A percentile compares a stretch with the other conserved stretches of the same genome.
Evolutionary conservation across 2,113 vertebrate genomes (phyloP).

Genomic region (Zingel zingel): DNA sequence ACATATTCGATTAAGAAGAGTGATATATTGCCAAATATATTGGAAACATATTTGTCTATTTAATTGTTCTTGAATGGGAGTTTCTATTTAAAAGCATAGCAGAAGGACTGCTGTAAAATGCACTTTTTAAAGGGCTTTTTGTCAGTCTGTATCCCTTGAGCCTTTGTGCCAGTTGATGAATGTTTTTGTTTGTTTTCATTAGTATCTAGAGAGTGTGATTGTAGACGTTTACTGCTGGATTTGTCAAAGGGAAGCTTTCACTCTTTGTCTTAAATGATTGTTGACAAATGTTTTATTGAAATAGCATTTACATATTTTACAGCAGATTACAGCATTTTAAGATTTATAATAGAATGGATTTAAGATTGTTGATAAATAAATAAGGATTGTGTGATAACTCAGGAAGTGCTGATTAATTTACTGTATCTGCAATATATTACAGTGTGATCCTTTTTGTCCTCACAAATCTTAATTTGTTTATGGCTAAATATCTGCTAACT

Average conservation of each 20-base stretch:
- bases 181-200: constrained; percentile 47
- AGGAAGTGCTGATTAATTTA: background rate
- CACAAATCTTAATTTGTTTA: background rate
- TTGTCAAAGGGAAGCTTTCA: constrained; percentile 25
- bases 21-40: constrained; percentile 64
- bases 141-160: constrained; percentile 49
- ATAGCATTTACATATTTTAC: constrained; percentile 36
- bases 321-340: constrained; percentile 4
- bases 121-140: constrained; percentile 66
- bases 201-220: constrained; percentile 40
- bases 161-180: constrained; percentile 54
- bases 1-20: constrained; percentile 27
- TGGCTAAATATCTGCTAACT: background rate
- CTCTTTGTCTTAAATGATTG: constrained; percentile 36
- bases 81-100: constrained; percentile 48
- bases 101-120: constrained; percentile 40
- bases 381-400: constrained; percentile 50
- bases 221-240: constrained; percentile 51
- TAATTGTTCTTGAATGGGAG: constrained; percentile 34
- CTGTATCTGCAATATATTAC: background rate
- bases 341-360: constrained; percentile 61
- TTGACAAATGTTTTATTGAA: constrained; percentile 33
- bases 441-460: background rate
- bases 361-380: constrained; percentile 66
- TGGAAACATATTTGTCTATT: constrained; percentile 35